These are phyloP conservation scores for Phyllotis vaccarum DNA, from an alignment of 2,797 vertebrate species.

Conservation along the genomic window DNA sequence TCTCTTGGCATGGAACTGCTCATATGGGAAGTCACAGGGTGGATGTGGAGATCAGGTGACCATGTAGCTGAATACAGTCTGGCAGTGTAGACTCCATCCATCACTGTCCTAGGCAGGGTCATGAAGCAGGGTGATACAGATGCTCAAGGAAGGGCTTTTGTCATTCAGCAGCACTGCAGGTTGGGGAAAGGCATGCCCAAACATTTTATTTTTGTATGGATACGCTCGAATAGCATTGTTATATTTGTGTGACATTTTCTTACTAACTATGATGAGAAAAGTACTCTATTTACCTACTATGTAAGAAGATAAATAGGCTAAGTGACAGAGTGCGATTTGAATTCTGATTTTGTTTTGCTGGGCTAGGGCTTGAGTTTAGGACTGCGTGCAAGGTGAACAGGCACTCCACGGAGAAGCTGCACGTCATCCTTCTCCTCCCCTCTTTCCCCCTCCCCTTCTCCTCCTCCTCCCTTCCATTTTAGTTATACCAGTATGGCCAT, in stretches of 20 bases:
- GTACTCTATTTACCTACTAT: neutral
- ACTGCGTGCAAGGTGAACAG: neutral
- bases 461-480: neutral
- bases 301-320: conserved; percentile 37
- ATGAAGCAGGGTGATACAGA: neutral
- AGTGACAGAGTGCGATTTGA: neutral
- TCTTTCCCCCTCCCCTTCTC: neutral
- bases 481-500: neutral
- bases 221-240: neutral
- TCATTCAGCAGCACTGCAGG: neutral
- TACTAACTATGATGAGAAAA: conserved; percentile 41
- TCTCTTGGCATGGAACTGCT: neutral
- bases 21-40: neutral
- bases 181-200: neutral
- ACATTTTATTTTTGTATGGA: neutral
- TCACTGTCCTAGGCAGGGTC: neutral
- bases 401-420: neutral
- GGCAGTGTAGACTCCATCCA: neutral
- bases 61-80: neutral
- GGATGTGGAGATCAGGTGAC: neutral
- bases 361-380: neutral
- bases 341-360: neutral
- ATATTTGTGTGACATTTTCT: conserved; percentile 12
- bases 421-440: neutral
- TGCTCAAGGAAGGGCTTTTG: neutral